Base-by-base conservation (phyloP, 2,797 vertebrate species). In the Ctenochaetus hawaiiensis region DNA sequence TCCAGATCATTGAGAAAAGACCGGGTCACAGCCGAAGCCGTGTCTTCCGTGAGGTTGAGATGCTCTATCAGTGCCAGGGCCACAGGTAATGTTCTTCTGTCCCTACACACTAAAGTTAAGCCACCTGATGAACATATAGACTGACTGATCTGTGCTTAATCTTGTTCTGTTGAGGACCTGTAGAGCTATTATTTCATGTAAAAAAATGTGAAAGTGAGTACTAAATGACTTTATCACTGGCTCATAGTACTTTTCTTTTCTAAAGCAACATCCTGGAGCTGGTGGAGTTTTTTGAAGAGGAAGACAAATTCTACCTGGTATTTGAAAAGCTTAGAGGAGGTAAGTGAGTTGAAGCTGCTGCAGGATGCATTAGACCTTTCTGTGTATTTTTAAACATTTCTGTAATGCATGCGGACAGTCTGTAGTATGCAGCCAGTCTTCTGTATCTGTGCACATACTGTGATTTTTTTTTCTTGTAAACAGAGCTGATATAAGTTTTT, bases 11-110 rank as follows among this genome's bases (percentile, higher is more conserved):
- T 0, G 97, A 98, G 92, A 99, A 99, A 87, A 93, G 97, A 87
- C 96, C 97, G 1, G 98, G 97, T 52, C 98, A 98, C 90, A 99
- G 97, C 91, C 96, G 98, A 66, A 98, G 95, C 77, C 91, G 98
- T 52, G 98, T 99, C 66, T 99, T 99, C 90, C 95, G 98, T 37
- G 98, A 99, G 91, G 98, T 99, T 87, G 98, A 99, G 94, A 99
- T 98, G 97, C 95, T 99, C 48, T 99, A 99, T 66, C 98, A 99
- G 93, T 99, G 98, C 92, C 98, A 99, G 94, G 98, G 98, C 48
- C 98, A 99, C 93, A 97, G 98, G 98, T 98, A 94, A 80, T 37
- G 11, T 22, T 43, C 30, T 5, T 39, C 52, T 68, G 34, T 57
- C 49, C 0, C 4, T 10, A 53, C 30, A 9, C 44, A 9, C 23